Evolutionary conservation across 2,888 invertebrate species (phyloP), one percentile per base, ranked within the genome.

Genomic region (Abrostola tripartita): DNA sequence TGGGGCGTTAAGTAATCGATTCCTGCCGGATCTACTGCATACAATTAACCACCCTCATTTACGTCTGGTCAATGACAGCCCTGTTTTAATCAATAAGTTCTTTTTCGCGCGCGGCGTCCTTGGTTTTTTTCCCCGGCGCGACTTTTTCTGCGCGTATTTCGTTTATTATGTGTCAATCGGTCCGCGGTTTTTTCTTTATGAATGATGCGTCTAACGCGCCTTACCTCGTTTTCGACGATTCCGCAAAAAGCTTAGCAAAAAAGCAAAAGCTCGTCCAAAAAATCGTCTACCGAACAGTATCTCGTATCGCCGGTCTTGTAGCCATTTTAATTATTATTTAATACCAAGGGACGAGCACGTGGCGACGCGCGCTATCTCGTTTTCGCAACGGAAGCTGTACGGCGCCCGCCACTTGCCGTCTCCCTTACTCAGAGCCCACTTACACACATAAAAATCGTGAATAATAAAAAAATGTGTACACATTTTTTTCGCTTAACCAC

Each of bases 271-370:
- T 93, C 84, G 79, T 82, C 90, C 92, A 94, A 94, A 94, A 94
- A 93, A 94, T 94, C 86, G 94, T 94, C 94, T 93, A 92, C 93
- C 90, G 88, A 91, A 91, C 89, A 88, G 88, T 92, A 91, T 92
- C 90, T 91, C 90, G 91, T 90, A 92, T 91, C 92, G 91, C 89
- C 90, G 87, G 89, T 92, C 92, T 93, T 93, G 92, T 92, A 94
- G 93, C 94, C 94, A 94, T 94, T 94, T 94, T 94, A 94, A 94
- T 94, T 94, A 94, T 94, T 94, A 94, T 94, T 94, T 94, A 94
- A 94, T 94, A 93, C 92, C 91, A 85, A 90, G 93, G 92, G 92
- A 92, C 92, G 90, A 94, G 94, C 94, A 94, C 94, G 94, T 94
- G 94, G 94, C 93, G 91, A 87, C 87, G 81, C 83, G 83, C 87